Conservation (phyloP, 2,797 vertebrate genomes). For the Mormyrus proboscirostris region DNA sequence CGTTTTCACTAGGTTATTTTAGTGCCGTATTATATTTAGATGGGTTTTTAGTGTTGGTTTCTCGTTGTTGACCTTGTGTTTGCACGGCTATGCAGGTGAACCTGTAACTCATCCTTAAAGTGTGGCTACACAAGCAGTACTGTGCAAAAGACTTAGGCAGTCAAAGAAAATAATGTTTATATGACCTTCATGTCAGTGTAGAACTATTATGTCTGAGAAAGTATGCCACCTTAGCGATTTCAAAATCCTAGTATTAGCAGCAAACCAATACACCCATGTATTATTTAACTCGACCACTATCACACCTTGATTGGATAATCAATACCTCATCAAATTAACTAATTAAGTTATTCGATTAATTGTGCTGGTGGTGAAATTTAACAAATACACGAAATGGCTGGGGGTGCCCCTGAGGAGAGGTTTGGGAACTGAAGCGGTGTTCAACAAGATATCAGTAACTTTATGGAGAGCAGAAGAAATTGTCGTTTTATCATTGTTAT, state of each 20-base stretch:
- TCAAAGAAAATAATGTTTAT: neutral
- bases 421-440: neutral
- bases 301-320: neutral
- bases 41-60: neutral
- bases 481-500: neutral
- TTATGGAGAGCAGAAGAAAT: neutral
- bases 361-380: neutral
- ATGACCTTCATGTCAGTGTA: neutral
- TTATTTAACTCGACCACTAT: neutral
- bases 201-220: neutral
- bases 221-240: neutral
- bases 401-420: neutral
- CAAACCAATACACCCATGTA: neutral
- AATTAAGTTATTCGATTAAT: neutral
- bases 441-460: neutral
- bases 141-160: neutral
- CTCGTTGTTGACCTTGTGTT: neutral
- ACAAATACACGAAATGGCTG: neutral
- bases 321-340: neutral
- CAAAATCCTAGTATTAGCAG: neutral
- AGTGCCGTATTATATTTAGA: neutral
- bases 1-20: neutral
- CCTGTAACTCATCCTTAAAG: neutral
- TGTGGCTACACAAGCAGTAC: neutral
- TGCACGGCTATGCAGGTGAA: neutral